phyloP scores from a whole-genome alignment of 2,797 vertebrate genomes.

The Scomberomorus guttatus region DNA sequence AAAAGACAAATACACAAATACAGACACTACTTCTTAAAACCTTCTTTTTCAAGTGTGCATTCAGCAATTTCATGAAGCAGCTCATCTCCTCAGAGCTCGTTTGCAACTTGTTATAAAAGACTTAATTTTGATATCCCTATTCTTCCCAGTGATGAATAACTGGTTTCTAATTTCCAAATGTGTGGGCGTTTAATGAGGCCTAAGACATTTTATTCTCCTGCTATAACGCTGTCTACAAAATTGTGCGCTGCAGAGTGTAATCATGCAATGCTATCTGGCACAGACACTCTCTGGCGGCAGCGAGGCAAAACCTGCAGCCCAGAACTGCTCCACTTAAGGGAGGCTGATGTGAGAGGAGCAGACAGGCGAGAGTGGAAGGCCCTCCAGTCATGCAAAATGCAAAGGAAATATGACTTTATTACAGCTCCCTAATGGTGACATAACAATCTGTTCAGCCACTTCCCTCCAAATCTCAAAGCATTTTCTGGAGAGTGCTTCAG shows the following conservation, averaged over 20 bases:
- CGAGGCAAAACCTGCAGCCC: conserved; percentile 90
- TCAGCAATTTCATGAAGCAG: conserved; percentile 10
- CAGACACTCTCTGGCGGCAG: conserved; percentile 77
- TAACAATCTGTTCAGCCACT: conserved; percentile 87
- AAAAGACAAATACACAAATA: not conserved
- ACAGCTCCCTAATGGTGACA: conserved; percentile 85
- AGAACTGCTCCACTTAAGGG: conserved; percentile 93
- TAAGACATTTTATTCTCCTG: conserved; percentile 78
- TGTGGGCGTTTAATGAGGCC: conserved; percentile 82
- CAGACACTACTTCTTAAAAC: too few species aligned
- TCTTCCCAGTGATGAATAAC: conserved; percentile 62
- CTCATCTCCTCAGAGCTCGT: not conserved
- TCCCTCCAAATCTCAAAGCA: conserved; percentile 76
- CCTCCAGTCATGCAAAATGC: conserved; percentile 94
- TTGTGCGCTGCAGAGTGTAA: conserved; percentile 73
- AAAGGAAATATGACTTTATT: conserved; percentile 91
- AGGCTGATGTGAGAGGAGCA: conserved; percentile 92
- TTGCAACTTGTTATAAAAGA: conserved; percentile 18
- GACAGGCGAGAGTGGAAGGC: conserved; percentile 95
- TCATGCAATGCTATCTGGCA: conserved; percentile 80
- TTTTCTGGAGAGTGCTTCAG: conserved; percentile 60
- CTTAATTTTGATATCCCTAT: conserved; percentile 32
- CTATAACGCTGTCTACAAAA: conserved; percentile 77
- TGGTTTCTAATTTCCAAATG: conserved; percentile 78
- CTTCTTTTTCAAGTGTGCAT: too few species aligned